phyloP scores from a whole-genome alignment of 2,113 vertebrate species.

The Recurvirostra avosetta region DNA sequence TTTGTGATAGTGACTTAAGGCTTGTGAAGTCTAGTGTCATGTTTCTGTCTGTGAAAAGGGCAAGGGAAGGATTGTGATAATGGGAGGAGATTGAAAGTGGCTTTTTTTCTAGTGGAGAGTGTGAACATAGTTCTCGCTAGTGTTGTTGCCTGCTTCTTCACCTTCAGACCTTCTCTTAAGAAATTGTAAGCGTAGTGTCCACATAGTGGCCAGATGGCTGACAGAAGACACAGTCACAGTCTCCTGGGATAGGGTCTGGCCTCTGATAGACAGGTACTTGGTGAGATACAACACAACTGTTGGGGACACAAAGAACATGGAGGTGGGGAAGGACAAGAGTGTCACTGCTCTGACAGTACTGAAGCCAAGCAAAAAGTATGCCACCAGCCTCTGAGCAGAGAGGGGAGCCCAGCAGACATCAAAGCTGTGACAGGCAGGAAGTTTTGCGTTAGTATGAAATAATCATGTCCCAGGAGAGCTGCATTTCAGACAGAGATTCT shows the following conservation, averaged over 20 bases:
- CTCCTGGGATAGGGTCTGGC: slow-evolving; percentile 71
- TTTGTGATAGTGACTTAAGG: not conserved
- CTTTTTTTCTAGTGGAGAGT: not conserved
- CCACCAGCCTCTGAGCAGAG: slow-evolving; percentile 70
- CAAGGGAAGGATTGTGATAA: not conserved
- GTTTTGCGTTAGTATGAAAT: not conserved
- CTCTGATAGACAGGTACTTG: slow-evolving; percentile 76
- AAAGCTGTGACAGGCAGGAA: slow-evolving; percentile 66
- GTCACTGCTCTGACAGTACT: slow-evolving; percentile 64
- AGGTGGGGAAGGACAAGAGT: slow-evolving; percentile 59
- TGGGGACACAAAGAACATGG: slow-evolving; percentile 68
- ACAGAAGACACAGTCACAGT: slow-evolving; percentile 74
- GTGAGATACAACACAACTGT: slow-evolving; percentile 73
- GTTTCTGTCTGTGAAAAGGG: not conserved
- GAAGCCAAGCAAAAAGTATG: slow-evolving; percentile 70
- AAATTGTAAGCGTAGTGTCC: slow-evolving; percentile 47
- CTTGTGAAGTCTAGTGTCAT: not conserved
- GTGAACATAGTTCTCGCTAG: not conserved
- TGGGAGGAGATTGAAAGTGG: not conserved
- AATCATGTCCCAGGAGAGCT: not conserved
- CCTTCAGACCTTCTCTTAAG: not conserved
- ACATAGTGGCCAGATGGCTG: slow-evolving; percentile 59
- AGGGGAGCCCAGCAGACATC: slow-evolving; percentile 59
- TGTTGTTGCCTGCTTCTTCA: not conserved
- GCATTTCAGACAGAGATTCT: not conserved